These are phyloP conservation scores for Nerophis lumbriciformis DNA, from an alignment of 2,113 vertebrate genomes.

Conservation along the genomic window DNA sequence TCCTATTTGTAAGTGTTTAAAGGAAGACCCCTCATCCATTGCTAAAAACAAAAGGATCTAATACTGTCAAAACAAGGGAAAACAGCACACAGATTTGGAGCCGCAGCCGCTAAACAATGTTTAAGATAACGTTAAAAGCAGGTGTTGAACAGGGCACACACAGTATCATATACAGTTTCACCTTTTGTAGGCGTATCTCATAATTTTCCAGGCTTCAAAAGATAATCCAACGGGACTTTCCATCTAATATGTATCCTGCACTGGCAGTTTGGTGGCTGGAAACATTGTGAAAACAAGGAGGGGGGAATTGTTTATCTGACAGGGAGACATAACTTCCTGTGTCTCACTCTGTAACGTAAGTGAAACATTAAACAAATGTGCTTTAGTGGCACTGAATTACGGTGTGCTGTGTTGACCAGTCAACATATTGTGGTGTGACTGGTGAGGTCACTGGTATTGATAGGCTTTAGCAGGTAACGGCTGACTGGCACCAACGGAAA, in stretches of 20 bases:
- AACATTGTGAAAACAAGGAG: constrained; percentile 55
- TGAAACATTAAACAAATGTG: neutral
- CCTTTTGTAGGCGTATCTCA: constrained; percentile 34
- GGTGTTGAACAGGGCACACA: constrained; percentile 16
- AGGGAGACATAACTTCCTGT: constrained; percentile 43
- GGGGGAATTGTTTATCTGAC: constrained; percentile 57
- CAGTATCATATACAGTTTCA: constrained; percentile 15
- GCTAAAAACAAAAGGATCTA: constrained; percentile 42
- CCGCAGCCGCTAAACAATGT: constrained; percentile 26
- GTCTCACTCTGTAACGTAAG: neutral
- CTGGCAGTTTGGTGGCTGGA: constrained; percentile 51
- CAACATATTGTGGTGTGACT: constrained; percentile 3
- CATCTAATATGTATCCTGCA: constrained; percentile 50
- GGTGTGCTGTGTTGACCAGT: constrained; percentile 1
- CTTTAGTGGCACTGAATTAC: neutral
- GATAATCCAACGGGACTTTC: constrained; percentile 52
- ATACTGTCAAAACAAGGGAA: constrained; percentile 56
- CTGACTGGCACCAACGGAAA: constrained; percentile 41
- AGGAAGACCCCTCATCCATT: constrained; percentile 28
- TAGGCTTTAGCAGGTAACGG: constrained; percentile 20
- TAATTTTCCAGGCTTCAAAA: constrained; percentile 52
- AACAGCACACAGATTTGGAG: constrained; percentile 17
- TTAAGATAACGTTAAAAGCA: constrained; percentile 50
- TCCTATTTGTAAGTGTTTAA: constrained; percentile 4
- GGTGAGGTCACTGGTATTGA: constrained; percentile 27